These are phyloP conservation scores for Micromys minutus DNA, from an alignment of 2,113 vertebrate species.

Conservation along the genomic window DNA sequence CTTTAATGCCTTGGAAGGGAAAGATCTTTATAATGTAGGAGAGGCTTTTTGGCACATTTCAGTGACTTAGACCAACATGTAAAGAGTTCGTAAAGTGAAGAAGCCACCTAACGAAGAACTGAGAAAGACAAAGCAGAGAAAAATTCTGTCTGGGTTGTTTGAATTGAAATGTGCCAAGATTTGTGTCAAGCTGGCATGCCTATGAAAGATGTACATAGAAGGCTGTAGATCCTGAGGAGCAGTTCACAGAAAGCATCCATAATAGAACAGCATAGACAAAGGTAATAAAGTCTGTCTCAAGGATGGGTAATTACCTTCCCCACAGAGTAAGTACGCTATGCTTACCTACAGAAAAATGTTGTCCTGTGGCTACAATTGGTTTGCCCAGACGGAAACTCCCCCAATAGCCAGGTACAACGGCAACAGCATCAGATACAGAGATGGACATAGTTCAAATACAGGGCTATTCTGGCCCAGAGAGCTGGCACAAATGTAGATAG, in stretches of 20 bases:
- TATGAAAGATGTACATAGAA: not conserved
- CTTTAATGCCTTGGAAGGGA: not conserved
- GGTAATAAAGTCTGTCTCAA: not conserved
- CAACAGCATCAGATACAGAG: not conserved
- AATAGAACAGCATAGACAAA: not conserved
- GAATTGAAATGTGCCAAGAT: not conserved
- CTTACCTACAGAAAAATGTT: not conserved
- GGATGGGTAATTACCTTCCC: not conserved
- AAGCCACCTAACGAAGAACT: not conserved
- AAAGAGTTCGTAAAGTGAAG: not conserved
- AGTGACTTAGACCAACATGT: not conserved
- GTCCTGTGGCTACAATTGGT: not conserved
- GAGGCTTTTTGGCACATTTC: not conserved
- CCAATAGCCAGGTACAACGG: not conserved
- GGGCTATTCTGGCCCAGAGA: not conserved
- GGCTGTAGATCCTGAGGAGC: not conserved
- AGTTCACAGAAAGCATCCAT: not conserved
- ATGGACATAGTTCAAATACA: not conserved
- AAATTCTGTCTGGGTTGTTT: not conserved
- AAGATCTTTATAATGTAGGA: not conserved
- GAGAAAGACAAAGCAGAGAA: not conserved
- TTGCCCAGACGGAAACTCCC: not conserved
- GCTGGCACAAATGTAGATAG: too few relatives aligned
- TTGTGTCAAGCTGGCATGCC: not conserved
- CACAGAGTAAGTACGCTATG: not conserved